phyloP scores from a whole-genome alignment of 2,797 vertebrate species.

The Cephalopachus bancanus region DNA sequence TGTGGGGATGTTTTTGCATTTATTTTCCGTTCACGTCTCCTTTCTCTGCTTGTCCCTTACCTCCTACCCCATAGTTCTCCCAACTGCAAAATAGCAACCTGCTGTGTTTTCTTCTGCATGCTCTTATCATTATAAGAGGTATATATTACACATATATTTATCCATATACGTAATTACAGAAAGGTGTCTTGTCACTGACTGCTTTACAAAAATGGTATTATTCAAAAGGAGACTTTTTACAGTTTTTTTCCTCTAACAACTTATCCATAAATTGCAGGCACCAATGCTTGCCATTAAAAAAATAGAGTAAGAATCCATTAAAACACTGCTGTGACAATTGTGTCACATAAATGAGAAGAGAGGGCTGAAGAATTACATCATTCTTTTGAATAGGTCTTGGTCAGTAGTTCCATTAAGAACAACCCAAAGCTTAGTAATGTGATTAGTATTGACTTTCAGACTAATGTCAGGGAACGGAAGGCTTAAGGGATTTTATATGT shows the following conservation, averaged over 20 bases:
- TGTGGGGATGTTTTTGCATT: background rate
- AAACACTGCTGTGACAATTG: background rate
- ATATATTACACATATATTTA: background rate
- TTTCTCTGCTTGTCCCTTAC: background rate
- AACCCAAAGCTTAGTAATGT: background rate
- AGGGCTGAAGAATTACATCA: background rate
- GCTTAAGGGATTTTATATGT: background rate
- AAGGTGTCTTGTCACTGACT: background rate
- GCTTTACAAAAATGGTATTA: slow-evolving; percentile 6
- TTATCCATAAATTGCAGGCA: background rate
- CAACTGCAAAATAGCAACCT: background rate
- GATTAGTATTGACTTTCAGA: background rate
- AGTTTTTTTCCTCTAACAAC: background rate
- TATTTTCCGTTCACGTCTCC: background rate
- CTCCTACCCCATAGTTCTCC: background rate
- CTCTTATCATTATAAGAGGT: background rate
- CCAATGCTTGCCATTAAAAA: background rate
- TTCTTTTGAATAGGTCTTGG: background rate
- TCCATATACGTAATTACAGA: background rate
- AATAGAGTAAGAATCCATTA: background rate
- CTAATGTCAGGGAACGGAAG: background rate
- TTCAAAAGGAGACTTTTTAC: background rate
- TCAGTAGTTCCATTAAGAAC: background rate
- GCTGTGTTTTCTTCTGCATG: background rate
- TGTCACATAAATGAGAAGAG: background rate